phyloP scores from a whole-genome alignment of 2,113 vertebrate species.

The Tapirus terrestris region DNA sequence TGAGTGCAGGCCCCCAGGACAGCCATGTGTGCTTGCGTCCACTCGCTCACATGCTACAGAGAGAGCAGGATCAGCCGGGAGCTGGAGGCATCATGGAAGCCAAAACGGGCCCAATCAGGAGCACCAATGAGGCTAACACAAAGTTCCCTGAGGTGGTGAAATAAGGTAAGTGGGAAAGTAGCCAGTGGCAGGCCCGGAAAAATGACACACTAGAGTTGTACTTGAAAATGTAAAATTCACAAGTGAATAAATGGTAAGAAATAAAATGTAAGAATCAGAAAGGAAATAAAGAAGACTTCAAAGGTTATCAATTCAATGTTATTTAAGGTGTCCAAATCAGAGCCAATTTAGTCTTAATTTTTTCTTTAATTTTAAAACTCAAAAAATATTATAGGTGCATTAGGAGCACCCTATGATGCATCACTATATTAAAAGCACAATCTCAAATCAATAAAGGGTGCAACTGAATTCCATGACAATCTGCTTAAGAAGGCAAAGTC shows the following conservation, averaged over 20 bases:
- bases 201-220: background rate
- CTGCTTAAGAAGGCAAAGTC: background rate
- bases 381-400: background rate
- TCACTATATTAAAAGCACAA: background rate
- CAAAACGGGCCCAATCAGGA: background rate
- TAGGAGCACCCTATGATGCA: background rate
- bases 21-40: background rate
- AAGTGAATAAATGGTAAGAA: conserved; percentile 21
- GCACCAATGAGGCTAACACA: background rate
- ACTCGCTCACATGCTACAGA: no score
- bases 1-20: background rate
- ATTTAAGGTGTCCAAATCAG: background rate
- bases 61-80: background rate
- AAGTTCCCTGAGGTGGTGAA: background rate
- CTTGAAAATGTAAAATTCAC: background rate
- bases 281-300: background rate
- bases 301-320: background rate
- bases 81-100: background rate
- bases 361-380: background rate
- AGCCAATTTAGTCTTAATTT: conserved; percentile 4
- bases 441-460: background rate
- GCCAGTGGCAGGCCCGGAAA: background rate
- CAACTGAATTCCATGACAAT: background rate
- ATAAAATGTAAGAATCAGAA: background rate
- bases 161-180: background rate